phyloP scores from a whole-genome alignment of 2,888 invertebrate species.

The Spicauda simplicius region DNA sequence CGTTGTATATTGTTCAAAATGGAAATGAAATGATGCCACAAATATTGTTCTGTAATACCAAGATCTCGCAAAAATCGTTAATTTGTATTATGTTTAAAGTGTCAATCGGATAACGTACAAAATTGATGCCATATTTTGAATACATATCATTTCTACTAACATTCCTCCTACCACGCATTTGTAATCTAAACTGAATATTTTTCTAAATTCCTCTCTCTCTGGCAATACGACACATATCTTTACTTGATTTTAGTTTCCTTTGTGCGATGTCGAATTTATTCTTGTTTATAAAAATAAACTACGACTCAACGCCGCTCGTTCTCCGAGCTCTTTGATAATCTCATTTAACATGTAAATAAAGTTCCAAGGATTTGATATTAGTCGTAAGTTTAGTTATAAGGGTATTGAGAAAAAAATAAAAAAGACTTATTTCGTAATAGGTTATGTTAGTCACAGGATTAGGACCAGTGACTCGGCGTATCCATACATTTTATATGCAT shows the following conservation, averaged over 20 bases:
- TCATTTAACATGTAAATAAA: slow-evolving; percentile 40
- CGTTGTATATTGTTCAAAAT: neutral
- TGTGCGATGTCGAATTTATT: slow-evolving; percentile 17
- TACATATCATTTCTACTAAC: slow-evolving; percentile 73
- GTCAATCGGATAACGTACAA: slow-evolving; percentile 53
- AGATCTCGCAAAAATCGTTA: neutral
- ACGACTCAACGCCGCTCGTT: slow-evolving; percentile 5
- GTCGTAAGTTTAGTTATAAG: slow-evolving; percentile 57
- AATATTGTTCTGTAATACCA: neutral
- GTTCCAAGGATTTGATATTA: slow-evolving; percentile 73
- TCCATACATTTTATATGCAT: neutral
- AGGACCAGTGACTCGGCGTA: slow-evolving; percentile 33
- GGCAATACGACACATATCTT: neutral
- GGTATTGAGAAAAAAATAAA: slow-evolving; percentile 56
- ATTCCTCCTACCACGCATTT: slow-evolving; percentile 62
- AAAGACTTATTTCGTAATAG: slow-evolving; percentile 75
- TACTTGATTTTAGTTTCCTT: neutral
- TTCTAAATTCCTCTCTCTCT: neutral
- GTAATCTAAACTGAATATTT: slow-evolving; percentile 6
- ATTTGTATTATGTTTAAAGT: neutral
- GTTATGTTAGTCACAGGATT: slow-evolving; percentile 49
- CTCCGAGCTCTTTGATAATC: slow-evolving; percentile 15
- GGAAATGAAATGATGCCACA: neutral
- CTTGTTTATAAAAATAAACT: slow-evolving; percentile 14
- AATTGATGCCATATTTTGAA: slow-evolving; percentile 72